Evolutionary conservation across 2,888 invertebrate genomes (phyloP), one percentile per base, ranked within the genome.

Genomic region (Phragmatobia fuliginosa): DNA sequence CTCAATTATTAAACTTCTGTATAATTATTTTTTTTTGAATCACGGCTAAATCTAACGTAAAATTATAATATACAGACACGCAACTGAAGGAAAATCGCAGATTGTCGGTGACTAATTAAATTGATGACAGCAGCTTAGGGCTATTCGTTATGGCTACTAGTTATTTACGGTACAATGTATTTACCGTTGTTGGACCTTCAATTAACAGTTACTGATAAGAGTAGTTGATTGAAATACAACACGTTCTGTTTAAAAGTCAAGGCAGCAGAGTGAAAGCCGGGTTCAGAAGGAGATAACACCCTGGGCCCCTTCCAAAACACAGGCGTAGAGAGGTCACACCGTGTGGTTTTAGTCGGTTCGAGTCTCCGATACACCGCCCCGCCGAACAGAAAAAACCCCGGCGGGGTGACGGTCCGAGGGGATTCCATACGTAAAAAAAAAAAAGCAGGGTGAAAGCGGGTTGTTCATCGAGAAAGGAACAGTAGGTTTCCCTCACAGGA

Each of bases 111-210:
- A 62, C 52, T 62, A 67, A 68, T 56, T 62, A 68, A 45, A 66
- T 62, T 38, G 62, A 59, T 60, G 41, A 66, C 38, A 33, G 41
- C 59, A 65, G 62, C 49, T 52, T 66, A 56, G 38, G n/a, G 63
- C 32, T 45, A 71, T 71, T 64, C 16, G 67, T 49, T 52, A 67
- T 62, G 49, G 31, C 38, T 56, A 52, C 31, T 56, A 64, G 56
- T 38, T 60, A 66, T 41, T 58, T 58, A 41, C 62, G 32, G 32
- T 62, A 38, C 41, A 62, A 58, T 31, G 18, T 36, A 56, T 56
- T 56, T 36, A 67, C 67, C 62, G 67, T 67, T 60, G 10, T 38
- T 10, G 16, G 36, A 36, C 36, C 61, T 62, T 25, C 18, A 62
- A 28, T 38, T 62, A 62, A 28, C 61, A 28, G 38, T 49, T 33